A percentile compares a stretch with the other conserved stretches of the same genome.
Evolutionary conservation across 2,797 vertebrate genomes (phyloP).

Genomic region (Rousettus madagascariensis): DNA sequence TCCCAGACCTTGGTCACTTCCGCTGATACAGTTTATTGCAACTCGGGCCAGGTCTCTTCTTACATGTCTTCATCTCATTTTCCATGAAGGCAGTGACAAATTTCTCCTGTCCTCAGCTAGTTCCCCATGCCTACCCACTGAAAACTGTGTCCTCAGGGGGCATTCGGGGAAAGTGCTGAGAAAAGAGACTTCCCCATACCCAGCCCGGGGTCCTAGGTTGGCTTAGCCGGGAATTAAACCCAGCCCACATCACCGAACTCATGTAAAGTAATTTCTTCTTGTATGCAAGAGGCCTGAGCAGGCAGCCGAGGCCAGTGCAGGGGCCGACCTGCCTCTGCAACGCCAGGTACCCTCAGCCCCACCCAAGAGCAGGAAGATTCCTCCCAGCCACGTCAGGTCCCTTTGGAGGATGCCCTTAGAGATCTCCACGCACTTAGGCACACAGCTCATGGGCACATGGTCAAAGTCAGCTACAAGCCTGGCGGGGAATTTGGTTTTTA

Average conservation of each 20-base stretch:
- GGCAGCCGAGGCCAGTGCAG: background rate
- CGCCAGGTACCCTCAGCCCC: background rate
- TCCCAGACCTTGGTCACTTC: background rate
- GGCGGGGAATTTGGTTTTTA: background rate
- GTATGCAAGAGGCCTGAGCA: background rate
- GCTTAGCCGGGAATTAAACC: background rate
- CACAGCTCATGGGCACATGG: background rate
- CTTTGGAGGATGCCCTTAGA: background rate
- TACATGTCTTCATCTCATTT: background rate
- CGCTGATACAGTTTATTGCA: background rate
- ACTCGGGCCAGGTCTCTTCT: background rate
- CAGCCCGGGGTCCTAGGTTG: background rate
- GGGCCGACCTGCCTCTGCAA: background rate
- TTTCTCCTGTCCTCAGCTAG: background rate
- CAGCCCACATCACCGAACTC: background rate
- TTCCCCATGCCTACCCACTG: background rate
- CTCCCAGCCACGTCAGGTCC: background rate
- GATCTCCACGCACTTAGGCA: background rate
- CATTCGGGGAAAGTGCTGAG: too few species aligned
- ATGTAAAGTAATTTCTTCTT: background rate
- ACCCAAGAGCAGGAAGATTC: background rate
- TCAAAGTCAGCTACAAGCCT: background rate
- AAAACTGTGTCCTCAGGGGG: background rate
- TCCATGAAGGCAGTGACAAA: background rate
- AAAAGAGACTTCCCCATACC: too few species aligned